phyloP scores from a whole-genome alignment of 2,888 invertebrate species.

The Unio delphinus region DNA sequence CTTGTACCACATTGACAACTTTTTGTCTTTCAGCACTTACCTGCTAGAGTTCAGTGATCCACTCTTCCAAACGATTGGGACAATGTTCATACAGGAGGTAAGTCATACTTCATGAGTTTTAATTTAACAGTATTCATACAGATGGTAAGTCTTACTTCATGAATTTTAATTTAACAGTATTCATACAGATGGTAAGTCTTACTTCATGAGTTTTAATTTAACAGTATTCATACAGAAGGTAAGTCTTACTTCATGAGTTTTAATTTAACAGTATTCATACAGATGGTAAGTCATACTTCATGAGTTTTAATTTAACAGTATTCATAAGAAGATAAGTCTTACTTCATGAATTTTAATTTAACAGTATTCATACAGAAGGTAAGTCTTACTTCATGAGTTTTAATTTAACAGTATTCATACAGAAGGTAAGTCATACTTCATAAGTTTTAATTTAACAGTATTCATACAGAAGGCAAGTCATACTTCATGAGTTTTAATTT shows the following conservation, averaged over 20 bases:
- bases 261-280: too few species aligned
- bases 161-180: conserved; percentile 71
- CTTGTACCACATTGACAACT: too few species aligned
- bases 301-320: conserved; percentile 56
- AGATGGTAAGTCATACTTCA: too few species aligned
- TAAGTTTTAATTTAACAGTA: conserved; percentile 56
- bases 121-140: conserved; percentile 77
- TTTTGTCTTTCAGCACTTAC: conserved; percentile 75
- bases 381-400: conserved; percentile 14
- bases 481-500: too few species aligned
- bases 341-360: too few species aligned
- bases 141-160: conserved; percentile 67
- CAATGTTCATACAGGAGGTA: conserved; percentile 81
- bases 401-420: conserved; percentile 76
- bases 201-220: too few species aligned
- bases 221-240: too few species aligned
- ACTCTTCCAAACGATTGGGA: conserved; percentile 82
- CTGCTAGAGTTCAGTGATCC: conserved; percentile 86
- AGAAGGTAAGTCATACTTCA: conserved; percentile 74
- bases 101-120: too few species aligned
- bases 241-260: too few species aligned
- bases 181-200: conserved; percentile 78
- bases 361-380: conserved; percentile 81
- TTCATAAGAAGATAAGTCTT: conserved; percentile 77
- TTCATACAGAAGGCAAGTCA: conserved; percentile 78